Evolutionary conservation across 1,140 invertebrate genomes (phyloP).

Genomic region (Capitella teleta): DNA sequence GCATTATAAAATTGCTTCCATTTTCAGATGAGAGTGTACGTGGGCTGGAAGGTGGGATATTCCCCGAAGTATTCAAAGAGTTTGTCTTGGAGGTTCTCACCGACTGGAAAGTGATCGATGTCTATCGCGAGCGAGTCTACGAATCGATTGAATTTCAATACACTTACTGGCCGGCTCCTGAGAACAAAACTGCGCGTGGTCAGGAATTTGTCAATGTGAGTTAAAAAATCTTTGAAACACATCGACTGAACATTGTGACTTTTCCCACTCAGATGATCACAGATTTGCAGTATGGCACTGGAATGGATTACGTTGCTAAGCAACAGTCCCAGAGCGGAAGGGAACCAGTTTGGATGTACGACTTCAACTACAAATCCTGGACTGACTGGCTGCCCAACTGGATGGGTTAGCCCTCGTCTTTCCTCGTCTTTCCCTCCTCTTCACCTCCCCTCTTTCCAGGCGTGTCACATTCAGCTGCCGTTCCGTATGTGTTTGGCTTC

Average conservation of each 20-base stretch:
- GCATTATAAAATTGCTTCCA: no score
- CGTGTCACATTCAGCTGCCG: constrained; percentile 11
- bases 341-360: constrained; percentile 11
- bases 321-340: constrained; percentile 6
- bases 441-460: constrained; percentile 4
- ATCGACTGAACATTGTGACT: constrained; percentile 1
- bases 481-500: constrained; percentile 13
- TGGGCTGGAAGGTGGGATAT: constrained; percentile 8
- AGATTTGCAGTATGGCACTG: constrained; percentile 11
- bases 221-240: constrained; percentile 14
- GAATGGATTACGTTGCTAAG: constrained; percentile 11
- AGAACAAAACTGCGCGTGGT: constrained; percentile 64
- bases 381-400: constrained; percentile 13
- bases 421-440: neutral
- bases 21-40: constrained; percentile 8
- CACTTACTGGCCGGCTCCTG: constrained; percentile 80
- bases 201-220: constrained; percentile 78
- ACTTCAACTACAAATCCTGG: constrained; percentile 15
- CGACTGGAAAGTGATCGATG: constrained; percentile 8
- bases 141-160: constrained; percentile 92
- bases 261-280: constrained; percentile 9
- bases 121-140: constrained; percentile 57
- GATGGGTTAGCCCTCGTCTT: constrained; percentile 6
- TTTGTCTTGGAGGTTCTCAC: constrained; percentile 3
- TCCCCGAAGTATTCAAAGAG: neutral